phyloP scores from a whole-genome alignment of 2,888 invertebrate species.

The Acanthacorydalis orientalis region DNA sequence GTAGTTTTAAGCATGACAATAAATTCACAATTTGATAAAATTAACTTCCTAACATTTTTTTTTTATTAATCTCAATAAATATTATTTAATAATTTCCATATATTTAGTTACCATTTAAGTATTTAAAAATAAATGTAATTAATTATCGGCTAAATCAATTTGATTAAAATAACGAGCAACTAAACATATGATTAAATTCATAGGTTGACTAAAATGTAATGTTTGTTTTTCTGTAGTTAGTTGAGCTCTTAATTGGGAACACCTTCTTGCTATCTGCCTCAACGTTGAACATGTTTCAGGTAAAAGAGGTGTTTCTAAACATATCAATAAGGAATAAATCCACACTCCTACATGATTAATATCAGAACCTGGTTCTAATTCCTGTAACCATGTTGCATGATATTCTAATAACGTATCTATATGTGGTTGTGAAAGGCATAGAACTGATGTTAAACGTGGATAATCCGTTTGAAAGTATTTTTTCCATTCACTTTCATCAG shows the following conservation, averaged over 20 bases:
- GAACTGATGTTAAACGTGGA: conserved; percentile 24
- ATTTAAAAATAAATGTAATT: background rate
- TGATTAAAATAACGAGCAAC: conserved; percentile 55
- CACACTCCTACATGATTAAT: conserved; percentile 39
- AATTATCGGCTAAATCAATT: conserved; percentile 43
- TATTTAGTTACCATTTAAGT: no score
- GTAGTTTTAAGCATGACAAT: no score
- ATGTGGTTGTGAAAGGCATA: conserved; percentile 28
- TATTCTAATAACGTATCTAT: conserved; percentile 30
- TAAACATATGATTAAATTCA: conserved; percentile 53
- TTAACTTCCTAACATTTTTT: no score
- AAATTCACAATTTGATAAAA: no score
- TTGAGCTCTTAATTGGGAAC: conserved; percentile 33
- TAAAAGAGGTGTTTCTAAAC: conserved; percentile 44
- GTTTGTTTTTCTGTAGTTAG: conserved; percentile 25
- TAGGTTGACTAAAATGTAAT: conserved; percentile 25
- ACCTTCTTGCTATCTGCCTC: conserved; percentile 44
- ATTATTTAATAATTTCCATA: no score
- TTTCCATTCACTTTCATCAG: conserved; percentile 4
- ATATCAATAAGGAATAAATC: conserved; percentile 51
- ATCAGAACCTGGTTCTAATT: conserved; percentile 15
- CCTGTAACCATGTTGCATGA: conserved; percentile 29
- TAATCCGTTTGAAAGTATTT: conserved; percentile 12
- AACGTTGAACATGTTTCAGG: conserved; percentile 49
- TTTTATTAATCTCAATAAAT: no score